phyloP scores from a whole-genome alignment of 1,140 invertebrate species.

The Rhysida immarginata region DNA sequence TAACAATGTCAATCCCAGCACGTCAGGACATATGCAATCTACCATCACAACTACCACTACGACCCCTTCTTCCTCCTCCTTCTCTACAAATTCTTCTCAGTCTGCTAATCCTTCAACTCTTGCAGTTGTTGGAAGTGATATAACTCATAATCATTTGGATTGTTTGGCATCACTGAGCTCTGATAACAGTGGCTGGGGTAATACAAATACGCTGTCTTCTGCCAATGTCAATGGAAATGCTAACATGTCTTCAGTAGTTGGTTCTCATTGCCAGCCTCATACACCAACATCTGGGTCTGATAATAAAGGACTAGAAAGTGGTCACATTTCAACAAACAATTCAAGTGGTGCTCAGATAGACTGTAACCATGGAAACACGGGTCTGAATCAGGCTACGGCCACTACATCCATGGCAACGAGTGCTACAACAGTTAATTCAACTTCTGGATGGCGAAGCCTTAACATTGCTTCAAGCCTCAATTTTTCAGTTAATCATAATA shows the following conservation, averaged over 20 bases:
- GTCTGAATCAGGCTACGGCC: not conserved
- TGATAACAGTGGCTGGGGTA: not conserved
- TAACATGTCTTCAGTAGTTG: not conserved
- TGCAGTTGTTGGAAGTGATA: conserved; percentile 32
- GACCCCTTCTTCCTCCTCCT: not conserved
- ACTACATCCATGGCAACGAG: not conserved
- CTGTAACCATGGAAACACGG: not conserved
- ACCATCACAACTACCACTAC: too few relatives aligned
- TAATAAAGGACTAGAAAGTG: not conserved
- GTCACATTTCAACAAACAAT: not conserved
- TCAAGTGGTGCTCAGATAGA: conserved; percentile 4
- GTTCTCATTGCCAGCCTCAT: not conserved
- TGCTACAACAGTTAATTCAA: not conserved
- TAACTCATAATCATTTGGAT: not conserved
- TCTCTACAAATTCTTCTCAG: not conserved
- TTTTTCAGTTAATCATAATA: not conserved
- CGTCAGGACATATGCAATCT: conserved; percentile 3
- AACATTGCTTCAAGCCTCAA: not conserved
- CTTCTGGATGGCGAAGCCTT: not conserved
- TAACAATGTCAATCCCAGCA: conserved; percentile 1
- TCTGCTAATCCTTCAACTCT: not conserved
- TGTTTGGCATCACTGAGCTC: not conserved
- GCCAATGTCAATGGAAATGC: too few relatives aligned
- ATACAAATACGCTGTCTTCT: not conserved
- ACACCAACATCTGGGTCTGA: not conserved